Base-by-base conservation (phyloP, 2,113 vertebrate species). In the Chaetodon trifascialis region DNA sequence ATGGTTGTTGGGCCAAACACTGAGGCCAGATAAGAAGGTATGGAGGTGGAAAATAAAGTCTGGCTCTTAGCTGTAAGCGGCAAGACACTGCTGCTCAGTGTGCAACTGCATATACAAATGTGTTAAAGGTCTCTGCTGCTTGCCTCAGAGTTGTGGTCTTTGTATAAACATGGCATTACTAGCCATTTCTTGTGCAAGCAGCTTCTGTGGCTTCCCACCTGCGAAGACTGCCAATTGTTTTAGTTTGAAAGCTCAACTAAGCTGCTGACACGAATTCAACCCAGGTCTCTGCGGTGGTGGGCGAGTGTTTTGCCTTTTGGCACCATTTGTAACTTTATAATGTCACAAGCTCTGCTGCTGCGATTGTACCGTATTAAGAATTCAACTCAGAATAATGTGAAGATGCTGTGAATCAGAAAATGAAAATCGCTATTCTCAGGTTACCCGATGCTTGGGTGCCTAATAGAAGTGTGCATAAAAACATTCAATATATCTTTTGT, bases 231-330 rank as follows among this genome's bases (percentile, higher is more conserved):
- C 23, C 67, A 30, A 44, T 76, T 64, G 2, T 54, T 12, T 21
- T 62, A 21, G 51, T 75, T 51, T 73, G 51, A 69, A 80, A 74
- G 54, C 55, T 56, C 47, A 76, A 52, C 76, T 44, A 69, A 54
- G 66, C 34, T 11, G 3, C 46, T 49, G 66, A 63, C 3, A 19
- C 68, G 47, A 85, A 60, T 82, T 80, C 51, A 34, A 12, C 17
- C 1, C 11, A 23, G 64, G 1, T 69, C 34, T 82, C 67, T 71
- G 49, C 16, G 0, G 19, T 38, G n/a, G 44, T 46, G 12, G 56
- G 19, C 0, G 19, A n/a, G 7, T 58, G 17, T 16, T 72, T 84
- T 69, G 46, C 52, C 68, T 59, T 82, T 79, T 82, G 21, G 34
- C 66, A 64, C n/a, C 23, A 67, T 46, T 25, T 73, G 17, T 65